Conservation (phyloP, 1,140 invertebrate genomes). For the Neodiprion lecontei region DNA sequence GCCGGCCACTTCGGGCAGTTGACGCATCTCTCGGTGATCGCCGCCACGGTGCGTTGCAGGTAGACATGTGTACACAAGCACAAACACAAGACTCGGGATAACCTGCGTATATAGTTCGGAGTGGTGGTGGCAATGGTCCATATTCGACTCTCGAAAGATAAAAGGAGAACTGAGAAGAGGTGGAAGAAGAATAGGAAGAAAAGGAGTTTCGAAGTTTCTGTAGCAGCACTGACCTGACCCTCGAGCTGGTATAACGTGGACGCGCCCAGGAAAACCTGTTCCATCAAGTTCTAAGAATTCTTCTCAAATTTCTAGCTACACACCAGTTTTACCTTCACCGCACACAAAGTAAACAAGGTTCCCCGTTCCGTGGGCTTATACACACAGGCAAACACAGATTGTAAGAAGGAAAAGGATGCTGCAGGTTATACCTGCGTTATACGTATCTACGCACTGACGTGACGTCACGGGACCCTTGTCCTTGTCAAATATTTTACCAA, state of each 20-base stretch:
- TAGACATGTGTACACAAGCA: too few species aligned
- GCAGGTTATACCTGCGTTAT: background rate
- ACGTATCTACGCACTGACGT: background rate
- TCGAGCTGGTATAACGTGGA: background rate
- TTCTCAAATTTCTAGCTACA: background rate
- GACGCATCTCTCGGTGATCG: too few species aligned
- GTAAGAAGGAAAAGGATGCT: background rate
- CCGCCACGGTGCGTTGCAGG: too few species aligned
- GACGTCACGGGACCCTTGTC: background rate
- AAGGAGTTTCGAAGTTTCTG: background rate
- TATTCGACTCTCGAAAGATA: too few species aligned
- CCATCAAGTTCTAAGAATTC: background rate
- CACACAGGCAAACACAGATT: background rate
- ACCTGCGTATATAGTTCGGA: too few species aligned
- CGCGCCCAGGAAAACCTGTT: background rate
- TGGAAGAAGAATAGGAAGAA: too few species aligned
- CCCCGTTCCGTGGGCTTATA: background rate
- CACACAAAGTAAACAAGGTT: background rate
- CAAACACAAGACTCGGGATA: too few species aligned
- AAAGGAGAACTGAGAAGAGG: too few species aligned
- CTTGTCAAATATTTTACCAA: conserved; percentile 7
- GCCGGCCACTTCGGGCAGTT: too few species aligned
- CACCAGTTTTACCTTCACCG: background rate
- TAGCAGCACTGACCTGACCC: background rate
- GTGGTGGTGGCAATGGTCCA: too few species aligned